Evolutionary conservation across 2,888 invertebrate genomes (phyloP).

Genomic region (Hipparchia sbordonii): DNA sequence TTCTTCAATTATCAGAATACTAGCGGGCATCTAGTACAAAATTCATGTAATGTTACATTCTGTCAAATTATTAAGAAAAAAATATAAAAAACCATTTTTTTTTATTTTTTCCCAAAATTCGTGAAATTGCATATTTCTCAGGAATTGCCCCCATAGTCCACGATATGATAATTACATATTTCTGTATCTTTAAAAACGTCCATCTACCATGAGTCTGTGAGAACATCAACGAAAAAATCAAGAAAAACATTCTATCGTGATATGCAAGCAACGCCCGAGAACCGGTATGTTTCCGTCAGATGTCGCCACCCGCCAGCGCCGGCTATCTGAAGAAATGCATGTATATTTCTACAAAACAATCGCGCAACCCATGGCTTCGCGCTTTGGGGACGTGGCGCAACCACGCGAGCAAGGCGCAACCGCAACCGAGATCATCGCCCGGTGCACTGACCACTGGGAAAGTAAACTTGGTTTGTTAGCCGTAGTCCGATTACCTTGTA

Average conservation of each 20-base stretch:
- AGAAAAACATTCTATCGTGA: constrained; percentile 6
- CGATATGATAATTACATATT: too few relatives aligned
- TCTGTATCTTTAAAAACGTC: too few relatives aligned
- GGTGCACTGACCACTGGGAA: constrained; percentile 22
- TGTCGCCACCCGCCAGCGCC: constrained; percentile 24
- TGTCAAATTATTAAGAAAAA: too few relatives aligned
- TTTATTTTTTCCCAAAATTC: too few relatives aligned
- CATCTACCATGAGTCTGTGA: too few relatives aligned
- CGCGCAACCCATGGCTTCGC: constrained; percentile 26
- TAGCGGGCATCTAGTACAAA: too few relatives aligned
- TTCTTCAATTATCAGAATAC: too few relatives aligned
- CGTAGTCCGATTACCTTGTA: not conserved
- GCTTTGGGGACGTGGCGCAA: constrained; percentile 9
- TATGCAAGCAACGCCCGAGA: constrained; percentile 26
- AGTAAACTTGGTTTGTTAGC: constrained; percentile 9
- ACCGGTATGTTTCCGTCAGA: constrained; percentile 36
- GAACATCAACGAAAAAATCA: not conserved
- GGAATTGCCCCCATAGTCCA: too few relatives aligned
- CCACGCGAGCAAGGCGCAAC: too few relatives aligned
- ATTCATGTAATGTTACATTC: too few relatives aligned
- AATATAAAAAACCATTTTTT: too few relatives aligned
- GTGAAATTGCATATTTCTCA: too few relatives aligned
- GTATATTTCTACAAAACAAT: constrained; percentile 36
- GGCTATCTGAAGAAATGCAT: constrained; percentile 29
- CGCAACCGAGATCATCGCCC: constrained; percentile 28